Conservation (phyloP, 2,888 invertebrate genomes). For the Chrysomela aeneicollis region DNA sequence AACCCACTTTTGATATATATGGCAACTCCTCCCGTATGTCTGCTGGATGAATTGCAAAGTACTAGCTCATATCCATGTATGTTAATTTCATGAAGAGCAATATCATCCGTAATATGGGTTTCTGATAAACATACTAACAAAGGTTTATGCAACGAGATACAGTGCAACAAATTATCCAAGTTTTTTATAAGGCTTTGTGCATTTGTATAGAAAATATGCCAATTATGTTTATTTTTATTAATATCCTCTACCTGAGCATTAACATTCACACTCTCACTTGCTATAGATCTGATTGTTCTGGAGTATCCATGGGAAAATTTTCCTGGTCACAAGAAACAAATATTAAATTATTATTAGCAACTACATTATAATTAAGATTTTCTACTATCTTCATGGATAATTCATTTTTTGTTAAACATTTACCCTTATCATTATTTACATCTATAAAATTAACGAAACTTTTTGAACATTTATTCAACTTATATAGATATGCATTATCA, state of each 20-base stretch:
- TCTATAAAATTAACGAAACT: constrained; percentile 16
- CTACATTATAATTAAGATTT: constrained; percentile 8
- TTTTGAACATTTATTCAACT: constrained; percentile 11
- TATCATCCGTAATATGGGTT: too few relatives aligned
- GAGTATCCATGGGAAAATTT: constrained; percentile 8
- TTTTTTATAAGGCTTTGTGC: too few relatives aligned
- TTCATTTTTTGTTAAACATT: constrained; percentile 13
- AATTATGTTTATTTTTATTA: constrained; percentile 7
- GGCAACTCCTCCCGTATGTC: too few relatives aligned
- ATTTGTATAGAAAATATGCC: not conserved
- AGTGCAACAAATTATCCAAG: too few relatives aligned
- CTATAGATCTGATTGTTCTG: too few relatives aligned
- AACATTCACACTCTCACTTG: too few relatives aligned
- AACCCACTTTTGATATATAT: constrained; percentile 12
- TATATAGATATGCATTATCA: constrained; percentile 14
- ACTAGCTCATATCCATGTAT: too few relatives aligned
- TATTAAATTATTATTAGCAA: constrained; percentile 13
- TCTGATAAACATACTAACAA: too few relatives aligned
- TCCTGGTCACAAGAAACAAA: constrained; percentile 11
- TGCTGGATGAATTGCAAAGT: too few relatives aligned
- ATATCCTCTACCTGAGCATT: constrained; percentile 4
- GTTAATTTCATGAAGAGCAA: too few relatives aligned
- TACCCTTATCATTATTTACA: constrained; percentile 12
- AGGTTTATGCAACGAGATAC: too few relatives aligned
- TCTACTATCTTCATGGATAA: constrained; percentile 8